phyloP scores from a whole-genome alignment of 1,140 invertebrate genomes.

The Calosoma granatense region DNA sequence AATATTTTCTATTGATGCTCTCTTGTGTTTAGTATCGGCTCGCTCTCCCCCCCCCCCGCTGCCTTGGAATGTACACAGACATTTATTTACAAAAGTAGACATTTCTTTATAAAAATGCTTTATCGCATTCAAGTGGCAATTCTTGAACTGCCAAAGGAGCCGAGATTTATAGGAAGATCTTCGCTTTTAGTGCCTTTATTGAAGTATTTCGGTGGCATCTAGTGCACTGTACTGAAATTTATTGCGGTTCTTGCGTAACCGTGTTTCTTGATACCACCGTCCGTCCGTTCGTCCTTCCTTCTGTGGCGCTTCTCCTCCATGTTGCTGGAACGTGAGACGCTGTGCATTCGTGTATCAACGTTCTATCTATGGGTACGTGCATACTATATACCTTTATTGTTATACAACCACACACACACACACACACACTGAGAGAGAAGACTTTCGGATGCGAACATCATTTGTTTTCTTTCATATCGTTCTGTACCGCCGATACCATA shows the following conservation, averaged over 20 bases:
- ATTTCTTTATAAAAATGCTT: conserved; percentile 8
- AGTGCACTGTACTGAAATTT: not conserved
- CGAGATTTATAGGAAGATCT: not conserved
- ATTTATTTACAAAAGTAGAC: conserved; percentile 9
- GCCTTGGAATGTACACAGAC: not conserved
- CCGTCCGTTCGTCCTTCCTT: too few species aligned
- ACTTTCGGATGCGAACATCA: too few species aligned
- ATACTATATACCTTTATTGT: too few species aligned
- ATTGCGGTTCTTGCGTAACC: not conserved
- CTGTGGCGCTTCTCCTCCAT: too few species aligned
- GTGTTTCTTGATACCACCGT: not conserved
- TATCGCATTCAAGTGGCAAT: conserved; percentile 5
- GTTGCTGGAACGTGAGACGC: too few species aligned
- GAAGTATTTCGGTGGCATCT: conserved; percentile 3
- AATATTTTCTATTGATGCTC: not conserved
- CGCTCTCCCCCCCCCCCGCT: too few species aligned
- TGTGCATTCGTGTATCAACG: too few species aligned
- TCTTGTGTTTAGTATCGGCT: not conserved
- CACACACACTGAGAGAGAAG: too few species aligned
- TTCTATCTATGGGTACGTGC: too few species aligned
- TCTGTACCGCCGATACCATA: too few species aligned
- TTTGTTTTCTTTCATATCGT: too few species aligned
- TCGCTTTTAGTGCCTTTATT: not conserved
- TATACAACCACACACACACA: too few species aligned
- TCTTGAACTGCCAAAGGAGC: not conserved